Evolutionary conservation across 2,888 invertebrate species (phyloP).

Genomic region (Lasioglossum zephyrum): DNA sequence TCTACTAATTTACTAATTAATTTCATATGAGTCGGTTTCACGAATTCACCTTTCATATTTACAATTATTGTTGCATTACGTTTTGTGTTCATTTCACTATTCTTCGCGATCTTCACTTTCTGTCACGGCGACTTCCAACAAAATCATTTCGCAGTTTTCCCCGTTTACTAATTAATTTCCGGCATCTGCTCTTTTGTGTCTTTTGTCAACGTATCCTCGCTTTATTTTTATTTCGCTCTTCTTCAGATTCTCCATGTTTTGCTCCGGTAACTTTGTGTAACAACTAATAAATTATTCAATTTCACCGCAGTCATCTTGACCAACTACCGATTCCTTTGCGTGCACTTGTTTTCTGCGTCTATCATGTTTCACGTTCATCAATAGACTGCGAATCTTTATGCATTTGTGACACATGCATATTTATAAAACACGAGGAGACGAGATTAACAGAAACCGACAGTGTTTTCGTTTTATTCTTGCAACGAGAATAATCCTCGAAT

Average conservation of each 20-base stretch:
- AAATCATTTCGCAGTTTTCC: not conserved
- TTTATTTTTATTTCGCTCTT: not conserved
- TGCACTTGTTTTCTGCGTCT: not conserved
- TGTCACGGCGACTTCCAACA: not conserved
- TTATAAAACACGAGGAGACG: not conserved
- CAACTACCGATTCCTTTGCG: not conserved
- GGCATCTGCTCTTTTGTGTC: not conserved
- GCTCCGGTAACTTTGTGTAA: not conserved
- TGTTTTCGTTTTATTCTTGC: not conserved
- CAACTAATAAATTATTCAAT: not conserved
- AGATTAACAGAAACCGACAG: not conserved
- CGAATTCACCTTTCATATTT: not conserved
- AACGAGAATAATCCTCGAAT: not conserved
- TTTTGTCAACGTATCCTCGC: not conserved
- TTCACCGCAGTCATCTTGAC: not conserved
- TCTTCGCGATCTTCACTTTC: not conserved
- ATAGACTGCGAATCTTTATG: not conserved
- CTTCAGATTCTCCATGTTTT: not conserved
- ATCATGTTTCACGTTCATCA: not conserved
- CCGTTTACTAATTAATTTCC: not conserved
- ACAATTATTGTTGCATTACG: not conserved
- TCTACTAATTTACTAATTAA: not conserved
- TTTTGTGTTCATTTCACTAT: not conserved
- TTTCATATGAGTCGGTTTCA: not conserved
- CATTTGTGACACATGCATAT: not conserved